Percentiles rank a stretch among this genome's conserved stretches.
Conservation (phyloP, 2,888 invertebrate genomes). For the Mesoligia furuncula region DNA sequence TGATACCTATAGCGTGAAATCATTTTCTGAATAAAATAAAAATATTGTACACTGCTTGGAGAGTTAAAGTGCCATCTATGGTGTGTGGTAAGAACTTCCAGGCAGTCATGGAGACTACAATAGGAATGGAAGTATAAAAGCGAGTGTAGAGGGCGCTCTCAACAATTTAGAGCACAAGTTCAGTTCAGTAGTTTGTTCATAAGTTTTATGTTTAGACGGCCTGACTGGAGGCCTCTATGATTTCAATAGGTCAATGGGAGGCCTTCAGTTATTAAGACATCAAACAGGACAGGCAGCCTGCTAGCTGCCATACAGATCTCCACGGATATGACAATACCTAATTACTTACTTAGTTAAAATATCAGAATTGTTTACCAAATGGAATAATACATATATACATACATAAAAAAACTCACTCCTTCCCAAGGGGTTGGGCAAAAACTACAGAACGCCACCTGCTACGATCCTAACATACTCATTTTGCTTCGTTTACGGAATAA, state of each 20-base stretch:
- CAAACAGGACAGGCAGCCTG: too few species aligned
- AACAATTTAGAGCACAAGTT: neutral
- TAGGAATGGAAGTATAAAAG: neutral
- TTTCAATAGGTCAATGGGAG: too few species aligned
- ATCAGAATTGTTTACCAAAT: neutral
- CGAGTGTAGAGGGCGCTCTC: slow-evolving; percentile 25
- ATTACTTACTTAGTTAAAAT: neutral
- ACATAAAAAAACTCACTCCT: neutral
- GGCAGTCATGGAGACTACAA: neutral
- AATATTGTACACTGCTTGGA: neutral
- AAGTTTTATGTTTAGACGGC: neutral
- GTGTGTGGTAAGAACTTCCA: neutral
- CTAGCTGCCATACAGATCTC: neutral
- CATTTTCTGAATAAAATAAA: neutral
- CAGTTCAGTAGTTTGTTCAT: too few species aligned
- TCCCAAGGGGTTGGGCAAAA: neutral
- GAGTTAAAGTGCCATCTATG: slow-evolving; percentile 30
- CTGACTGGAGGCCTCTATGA: too few species aligned
- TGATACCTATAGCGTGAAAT: neutral
- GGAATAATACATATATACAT: neutral
- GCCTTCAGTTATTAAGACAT: neutral
- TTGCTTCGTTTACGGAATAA: too few species aligned
- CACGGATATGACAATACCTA: too few species aligned
- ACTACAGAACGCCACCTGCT: neutral
- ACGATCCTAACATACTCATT: neutral